A percentile compares a stretch with the other conserved stretches of the same genome.
Conservation (phyloP, 2,888 invertebrate species). For the Aradus depressus region DNA sequence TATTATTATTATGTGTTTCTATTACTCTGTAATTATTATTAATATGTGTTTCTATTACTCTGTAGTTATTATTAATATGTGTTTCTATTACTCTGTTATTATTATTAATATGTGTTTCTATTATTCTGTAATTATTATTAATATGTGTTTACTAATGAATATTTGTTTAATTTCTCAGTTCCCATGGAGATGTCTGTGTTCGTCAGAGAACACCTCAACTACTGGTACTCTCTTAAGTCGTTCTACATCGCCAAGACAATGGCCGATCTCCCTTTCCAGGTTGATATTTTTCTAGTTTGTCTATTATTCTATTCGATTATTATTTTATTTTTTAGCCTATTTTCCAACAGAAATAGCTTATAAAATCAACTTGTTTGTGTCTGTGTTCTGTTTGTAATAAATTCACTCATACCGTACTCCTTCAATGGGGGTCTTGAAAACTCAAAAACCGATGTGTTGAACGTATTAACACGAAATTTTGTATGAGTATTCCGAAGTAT, state of each 20-base stretch:
- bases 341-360: too few relatives aligned
- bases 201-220: slow-evolving; percentile 87
- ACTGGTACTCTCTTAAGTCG: slow-evolving; percentile 94
- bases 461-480: too few relatives aligned
- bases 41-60: background rate
- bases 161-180: slow-evolving; percentile 57
- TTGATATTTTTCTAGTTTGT: slow-evolving; percentile 37
- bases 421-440: too few relatives aligned
- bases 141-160: background rate
- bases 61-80: background rate
- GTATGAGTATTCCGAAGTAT: background rate
- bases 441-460: too few relatives aligned
- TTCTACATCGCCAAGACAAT: slow-evolving; percentile 94
- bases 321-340: slow-evolving; percentile 2
- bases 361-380: too few relatives aligned
- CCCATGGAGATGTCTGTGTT: slow-evolving; percentile 92
- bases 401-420: too few relatives aligned
- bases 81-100: background rate
- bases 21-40: background rate
- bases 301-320: background rate
- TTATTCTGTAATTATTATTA: background rate
- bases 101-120: background rate
- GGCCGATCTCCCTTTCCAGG: slow-evolving; percentile 92
- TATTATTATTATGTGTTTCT: background rate
- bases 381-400: too few relatives aligned